phyloP scores from a whole-genome alignment of 2,113 vertebrate species.

The Romanogobio albipinnatus region DNA sequence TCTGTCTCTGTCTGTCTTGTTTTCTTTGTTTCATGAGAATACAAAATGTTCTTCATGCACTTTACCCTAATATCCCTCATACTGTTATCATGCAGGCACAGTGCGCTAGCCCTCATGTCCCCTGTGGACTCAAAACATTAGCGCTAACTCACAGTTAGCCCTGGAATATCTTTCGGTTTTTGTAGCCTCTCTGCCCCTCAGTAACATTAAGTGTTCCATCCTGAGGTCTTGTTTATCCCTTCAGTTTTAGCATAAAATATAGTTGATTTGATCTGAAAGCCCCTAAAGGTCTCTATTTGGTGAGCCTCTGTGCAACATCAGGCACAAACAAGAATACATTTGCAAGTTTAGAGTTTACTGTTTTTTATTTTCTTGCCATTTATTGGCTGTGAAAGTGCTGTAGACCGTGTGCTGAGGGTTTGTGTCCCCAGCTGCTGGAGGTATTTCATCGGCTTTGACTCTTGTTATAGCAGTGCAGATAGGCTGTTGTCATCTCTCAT shows the following conservation, averaged over 20 bases:
- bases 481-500: conserved; percentile 33
- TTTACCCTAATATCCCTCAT: conserved; percentile 24
- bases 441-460: conserved; percentile 25
- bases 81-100: conserved; percentile 26
- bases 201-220: conserved; percentile 26
- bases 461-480: conserved; percentile 19
- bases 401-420: neutral
- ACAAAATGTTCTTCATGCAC: conserved; percentile 32
- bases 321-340: conserved; percentile 25
- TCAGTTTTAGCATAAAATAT: neutral
- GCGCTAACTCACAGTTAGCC: neutral
- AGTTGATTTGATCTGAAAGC: neutral
- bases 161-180: neutral
- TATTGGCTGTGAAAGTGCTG: conserved; percentile 9
- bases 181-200: conserved; percentile 2
- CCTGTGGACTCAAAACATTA: neutral
- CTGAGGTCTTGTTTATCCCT: conserved; percentile 11
- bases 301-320: conserved; percentile 3
- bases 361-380: neutral
- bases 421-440: conserved; percentile 31
- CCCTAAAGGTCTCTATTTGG: neutral
- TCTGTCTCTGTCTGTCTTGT: conserved; percentile 5
- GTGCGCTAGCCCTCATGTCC: neutral
- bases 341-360: neutral
- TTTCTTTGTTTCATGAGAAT: neutral